Conservation (phyloP, 2,888 invertebrate species). For the Leptopilina drosophilae region DNA sequence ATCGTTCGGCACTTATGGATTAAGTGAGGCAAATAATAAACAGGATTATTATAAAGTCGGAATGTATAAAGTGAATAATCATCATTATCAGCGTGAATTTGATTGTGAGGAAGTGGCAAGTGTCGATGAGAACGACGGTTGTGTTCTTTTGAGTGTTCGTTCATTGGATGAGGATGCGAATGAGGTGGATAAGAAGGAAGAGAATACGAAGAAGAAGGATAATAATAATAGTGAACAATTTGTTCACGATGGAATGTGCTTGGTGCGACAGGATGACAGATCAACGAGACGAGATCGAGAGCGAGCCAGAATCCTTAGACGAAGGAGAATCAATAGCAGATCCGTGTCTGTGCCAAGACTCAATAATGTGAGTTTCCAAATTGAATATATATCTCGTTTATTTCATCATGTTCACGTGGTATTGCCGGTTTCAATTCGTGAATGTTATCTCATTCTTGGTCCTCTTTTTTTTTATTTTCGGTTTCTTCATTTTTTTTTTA, state of each 20-base stretch:
- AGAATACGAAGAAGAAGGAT: no score
- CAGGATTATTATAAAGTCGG: slow-evolving; percentile 35
- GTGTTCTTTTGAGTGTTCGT: slow-evolving; percentile 70
- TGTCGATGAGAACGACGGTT: slow-evolving; percentile 67
- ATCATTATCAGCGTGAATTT: slow-evolving; percentile 42
- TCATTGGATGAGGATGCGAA: slow-evolving; percentile 59
- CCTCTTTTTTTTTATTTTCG: no score
- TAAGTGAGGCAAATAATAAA: slow-evolving; percentile 53
- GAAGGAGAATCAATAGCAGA: slow-evolving; percentile 74
- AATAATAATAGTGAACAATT: slow-evolving; percentile 42
- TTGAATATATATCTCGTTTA: not conserved
- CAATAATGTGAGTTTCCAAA: slow-evolving; percentile 70
- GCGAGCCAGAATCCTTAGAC: slow-evolving; percentile 71
- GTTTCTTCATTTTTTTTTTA: no score
- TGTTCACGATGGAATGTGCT: slow-evolving; percentile 46
- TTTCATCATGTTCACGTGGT: slow-evolving; percentile 23
- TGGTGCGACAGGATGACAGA: slow-evolving; percentile 67
- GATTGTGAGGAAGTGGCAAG: slow-evolving; percentile 63
- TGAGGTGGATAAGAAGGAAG: no score
- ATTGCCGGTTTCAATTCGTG: not conserved
- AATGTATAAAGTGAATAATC: no score
- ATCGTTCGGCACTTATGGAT: slow-evolving; percentile 62
- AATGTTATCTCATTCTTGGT: no score
- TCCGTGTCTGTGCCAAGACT: slow-evolving; percentile 76
- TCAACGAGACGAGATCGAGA: slow-evolving; percentile 74